These are phyloP conservation scores for Pristionchus japonicus DNA, from an alignment of 2,888 invertebrate species.

Conservation along the genomic window DNA sequence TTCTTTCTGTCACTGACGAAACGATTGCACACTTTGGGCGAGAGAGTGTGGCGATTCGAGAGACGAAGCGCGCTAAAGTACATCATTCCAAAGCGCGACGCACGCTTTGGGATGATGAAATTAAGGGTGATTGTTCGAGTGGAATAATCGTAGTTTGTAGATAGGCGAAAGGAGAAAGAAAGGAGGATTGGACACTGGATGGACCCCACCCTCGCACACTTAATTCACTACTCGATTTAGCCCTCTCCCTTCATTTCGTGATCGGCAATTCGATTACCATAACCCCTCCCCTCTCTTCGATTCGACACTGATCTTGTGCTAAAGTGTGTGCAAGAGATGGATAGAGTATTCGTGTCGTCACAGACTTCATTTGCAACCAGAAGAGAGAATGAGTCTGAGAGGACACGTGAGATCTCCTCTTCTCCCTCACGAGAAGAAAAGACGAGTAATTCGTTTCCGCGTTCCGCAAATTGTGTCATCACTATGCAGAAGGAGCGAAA, in stretches of 20 bases:
- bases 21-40: slow-evolving; percentile 6
- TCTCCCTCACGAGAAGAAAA: not conserved
- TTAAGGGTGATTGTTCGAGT: not conserved
- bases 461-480: not conserved
- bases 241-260: not conserved
- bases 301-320: not conserved
- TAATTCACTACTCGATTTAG: not conserved
- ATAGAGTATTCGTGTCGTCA: not conserved
- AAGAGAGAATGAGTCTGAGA: not conserved
- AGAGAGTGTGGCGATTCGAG: not conserved
- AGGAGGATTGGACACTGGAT: not conserved
- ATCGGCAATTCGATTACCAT: not conserved
- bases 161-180: not conserved
- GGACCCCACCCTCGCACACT: slow-evolving; percentile 19
- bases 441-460: not conserved
- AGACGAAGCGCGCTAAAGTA: not conserved
- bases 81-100: not conserved
- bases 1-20: slow-evolving; percentile 3
- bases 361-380: not conserved
- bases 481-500: slow-evolving; percentile 3
- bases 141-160: slow-evolving; percentile 3
- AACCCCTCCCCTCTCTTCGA: not conserved
- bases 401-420: not conserved
- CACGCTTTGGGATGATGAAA: not conserved
- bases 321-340: not conserved